Evolutionary conservation across 2,888 invertebrate genomes (phyloP), one percentile per base, ranked within the genome.

Genomic region (Pseudococcus longispinus): DNA sequence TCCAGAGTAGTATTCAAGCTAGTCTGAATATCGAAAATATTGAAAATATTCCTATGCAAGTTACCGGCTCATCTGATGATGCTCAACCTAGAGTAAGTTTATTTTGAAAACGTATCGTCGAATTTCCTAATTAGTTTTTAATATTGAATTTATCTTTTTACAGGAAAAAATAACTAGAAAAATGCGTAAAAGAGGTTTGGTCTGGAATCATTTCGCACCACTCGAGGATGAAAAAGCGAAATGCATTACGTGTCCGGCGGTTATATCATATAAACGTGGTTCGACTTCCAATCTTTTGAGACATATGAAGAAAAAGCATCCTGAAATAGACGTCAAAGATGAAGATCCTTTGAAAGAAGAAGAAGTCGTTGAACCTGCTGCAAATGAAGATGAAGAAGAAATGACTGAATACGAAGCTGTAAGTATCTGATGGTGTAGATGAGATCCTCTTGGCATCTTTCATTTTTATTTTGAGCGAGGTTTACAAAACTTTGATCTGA

Each of bases 251-350:
- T 86, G 86, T 11, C 86, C 86, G 6, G 86, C 86, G 3, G 86
- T 86, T 18, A 86, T 86, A 8, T 86, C 86, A 29, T 86, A 87
- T 74, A 87, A 87, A 77, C 80, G 86, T 20, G 83, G 85, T 11
- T 87, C 86, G 20, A 86, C 87, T n/a, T 86, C 77, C 3, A 86
- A 86, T 60, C 82, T 86, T 37, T 55, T 86, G 11, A 23, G 87
- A 37, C 87, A 87, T 83, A 85, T 87, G 42, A 87, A 86, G 26
- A 83, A 83, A 42, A 86, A 86, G 70, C 87, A 87, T 83, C 83
- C 84, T 2, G 86, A 83, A 37, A 83, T 87, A 4, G 83, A 86
- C 11, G 55, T 87, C 18, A 51, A 83, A 5, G 83, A 87, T 11
- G 86, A 83, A 86, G 74, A 85, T 86, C 26, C 37, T 6, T 51